A percentile compares a stretch with the other conserved stretches of the same genome.
Conservation (phyloP, 37 sponge, comb jelly and placozoan species). For the Aplysina aerophoba region DNA sequence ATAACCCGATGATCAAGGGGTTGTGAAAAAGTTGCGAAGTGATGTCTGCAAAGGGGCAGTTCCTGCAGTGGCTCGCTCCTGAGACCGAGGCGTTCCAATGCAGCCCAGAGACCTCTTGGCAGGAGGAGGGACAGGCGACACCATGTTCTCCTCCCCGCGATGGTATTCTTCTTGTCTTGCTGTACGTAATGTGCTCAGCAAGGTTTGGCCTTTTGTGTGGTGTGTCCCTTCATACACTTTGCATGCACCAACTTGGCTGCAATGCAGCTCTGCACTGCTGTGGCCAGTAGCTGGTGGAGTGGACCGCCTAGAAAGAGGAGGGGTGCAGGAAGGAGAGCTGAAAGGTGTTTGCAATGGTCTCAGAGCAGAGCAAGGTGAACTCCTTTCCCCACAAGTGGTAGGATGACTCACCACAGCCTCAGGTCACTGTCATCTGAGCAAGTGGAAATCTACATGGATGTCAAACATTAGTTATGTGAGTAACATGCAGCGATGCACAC, state of each 20-base stretch:
- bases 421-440: conserved; percentile 68
- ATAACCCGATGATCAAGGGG: no score
- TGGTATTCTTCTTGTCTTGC: no score
- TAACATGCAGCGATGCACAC: no score
- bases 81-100: no score
- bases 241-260: background rate
- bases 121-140: no score
- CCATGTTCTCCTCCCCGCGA: no score
- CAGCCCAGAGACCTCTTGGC: no score
- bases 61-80: no score
- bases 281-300: background rate
- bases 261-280: background rate
- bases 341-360: no score
- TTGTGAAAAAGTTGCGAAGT: no score
- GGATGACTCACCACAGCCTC: conserved; percentile 53
- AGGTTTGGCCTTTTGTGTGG: background rate
- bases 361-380: background rate
- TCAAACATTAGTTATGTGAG: background rate
- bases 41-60: no score
- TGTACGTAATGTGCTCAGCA: no score
- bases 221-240: background rate
- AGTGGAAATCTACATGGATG: conserved; percentile 48
- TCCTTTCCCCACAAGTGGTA: background rate
- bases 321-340: background rate
- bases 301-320: background rate